Evolutionary conservation across 2,888 invertebrate genomes (phyloP).

Genomic region (Nephrotoma flavescens): DNA sequence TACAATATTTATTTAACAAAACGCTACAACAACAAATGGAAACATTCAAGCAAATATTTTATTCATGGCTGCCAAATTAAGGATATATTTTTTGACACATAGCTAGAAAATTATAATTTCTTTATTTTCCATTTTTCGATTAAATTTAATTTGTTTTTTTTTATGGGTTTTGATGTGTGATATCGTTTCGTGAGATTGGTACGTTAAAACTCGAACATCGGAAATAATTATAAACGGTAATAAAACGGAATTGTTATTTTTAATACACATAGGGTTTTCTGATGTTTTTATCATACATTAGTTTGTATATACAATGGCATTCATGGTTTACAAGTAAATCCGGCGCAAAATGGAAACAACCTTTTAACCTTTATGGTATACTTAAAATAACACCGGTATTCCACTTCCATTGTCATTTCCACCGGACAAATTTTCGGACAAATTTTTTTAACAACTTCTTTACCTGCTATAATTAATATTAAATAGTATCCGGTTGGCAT

Average conservation of each 20-base stretch:
- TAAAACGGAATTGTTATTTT: neutral
- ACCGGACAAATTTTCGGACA: no score
- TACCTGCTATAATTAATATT: no score
- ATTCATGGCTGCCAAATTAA: neutral
- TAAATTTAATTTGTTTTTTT: neutral
- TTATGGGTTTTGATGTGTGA: neutral
- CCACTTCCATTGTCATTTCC: no score
- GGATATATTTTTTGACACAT: neutral
- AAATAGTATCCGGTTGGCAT: no score
- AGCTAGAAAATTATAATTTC: neutral
- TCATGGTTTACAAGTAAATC: no score
- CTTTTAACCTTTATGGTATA: no score
- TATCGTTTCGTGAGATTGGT: neutral
- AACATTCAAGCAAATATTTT: neutral
- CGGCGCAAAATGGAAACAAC: no score
- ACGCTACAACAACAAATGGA: neutral
- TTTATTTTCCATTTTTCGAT: neutral
- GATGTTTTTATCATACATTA: neutral
- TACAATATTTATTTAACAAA: neutral
- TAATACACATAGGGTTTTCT: neutral
- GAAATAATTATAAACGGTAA: neutral
- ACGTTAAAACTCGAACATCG: neutral
- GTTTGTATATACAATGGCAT: no score
- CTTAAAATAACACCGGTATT: no score
- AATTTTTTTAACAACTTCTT: no score